Evolutionary conservation across 2,113 vertebrate genomes (phyloP), one percentile per base, ranked within the genome.

Genomic region (Nesogale talazaci): DNA sequence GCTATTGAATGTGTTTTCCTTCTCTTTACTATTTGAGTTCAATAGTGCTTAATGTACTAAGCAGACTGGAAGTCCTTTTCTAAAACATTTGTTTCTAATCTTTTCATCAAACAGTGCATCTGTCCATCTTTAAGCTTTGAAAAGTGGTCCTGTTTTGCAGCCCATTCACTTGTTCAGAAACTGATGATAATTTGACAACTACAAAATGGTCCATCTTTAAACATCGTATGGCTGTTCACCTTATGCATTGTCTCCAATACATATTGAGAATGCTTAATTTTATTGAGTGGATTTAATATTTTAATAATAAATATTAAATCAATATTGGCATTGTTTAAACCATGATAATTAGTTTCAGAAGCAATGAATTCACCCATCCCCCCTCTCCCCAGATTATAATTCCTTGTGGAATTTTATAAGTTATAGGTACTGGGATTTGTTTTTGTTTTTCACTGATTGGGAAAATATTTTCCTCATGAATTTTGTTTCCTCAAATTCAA

Each of bases 361-460:
- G 78, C 29, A 93, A 92, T 92, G 89, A 94, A 88, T 63, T 81
- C 27, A 36, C 20, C 67, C 91, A 82, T 89, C 63, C 0, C 91
- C 70, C 86, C 31, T 88, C 94, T 70, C 76, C 88, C 90, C 88
- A 29, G 94, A 94, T 59, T 76, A 25, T 72, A 95, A 97, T 92
- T 97, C 88, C 95, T 76, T 86, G 85, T 93, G 70, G 69, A 84
- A 93, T 96, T 96, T 93, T 96, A 82, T 85, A 95, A 94, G 74
- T 75, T 83, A 93, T 19, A 83, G 34, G 46, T 88, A 80, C 29
- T 69, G 63, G 59, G 23, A 12, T 5, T 61, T 25, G 12, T 27
- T 40, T 88, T 61, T 86, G 83, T 63, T 85, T 42, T 46, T 31
- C 2, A 81, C 15, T 72, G 89, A 85, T 85, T 69, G 17, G 70